These are phyloP conservation scores for Cottoperca gobio DNA, from an alignment of 2,797 vertebrate genomes.

Conservation along the genomic window DNA sequence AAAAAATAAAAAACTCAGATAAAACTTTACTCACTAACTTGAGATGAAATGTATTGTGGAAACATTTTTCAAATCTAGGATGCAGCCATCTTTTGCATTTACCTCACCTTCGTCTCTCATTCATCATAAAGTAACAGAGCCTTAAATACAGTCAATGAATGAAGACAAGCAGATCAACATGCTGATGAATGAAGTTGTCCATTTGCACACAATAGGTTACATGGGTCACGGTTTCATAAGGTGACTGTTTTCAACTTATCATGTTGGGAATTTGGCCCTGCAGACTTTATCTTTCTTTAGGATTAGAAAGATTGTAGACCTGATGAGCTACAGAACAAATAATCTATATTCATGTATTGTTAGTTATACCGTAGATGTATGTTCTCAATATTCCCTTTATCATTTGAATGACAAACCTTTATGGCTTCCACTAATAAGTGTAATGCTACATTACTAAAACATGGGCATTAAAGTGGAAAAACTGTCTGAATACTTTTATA, in stretches of 20 bases:
- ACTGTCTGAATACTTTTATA: background rate
- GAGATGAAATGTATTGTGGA: background rate
- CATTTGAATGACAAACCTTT: background rate
- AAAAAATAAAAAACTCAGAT: too few species aligned
- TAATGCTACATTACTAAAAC: background rate
- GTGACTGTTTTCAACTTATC: background rate
- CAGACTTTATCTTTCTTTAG: constrained; percentile 2
- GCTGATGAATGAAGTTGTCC: background rate
- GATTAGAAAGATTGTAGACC: background rate
- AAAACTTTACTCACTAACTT: background rate
- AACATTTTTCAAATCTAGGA: too few species aligned
- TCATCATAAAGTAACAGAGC: background rate
- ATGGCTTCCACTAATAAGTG: background rate
- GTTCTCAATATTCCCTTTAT: background rate
- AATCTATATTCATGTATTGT: background rate
- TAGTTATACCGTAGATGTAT: background rate
- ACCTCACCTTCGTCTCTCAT: background rate
- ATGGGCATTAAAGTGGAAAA: background rate
- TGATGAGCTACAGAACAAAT: background rate
- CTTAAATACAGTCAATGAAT: background rate
- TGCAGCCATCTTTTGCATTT: background rate
- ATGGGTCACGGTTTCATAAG: background rate
- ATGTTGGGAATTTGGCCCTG: background rate
- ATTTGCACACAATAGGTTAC: background rate
- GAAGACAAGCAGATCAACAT: background rate